A percentile compares a stretch with the other conserved stretches of the same genome.
phyloP scores from a whole-genome alignment of 2,888 invertebrate species.

The Allygus modestus region DNA sequence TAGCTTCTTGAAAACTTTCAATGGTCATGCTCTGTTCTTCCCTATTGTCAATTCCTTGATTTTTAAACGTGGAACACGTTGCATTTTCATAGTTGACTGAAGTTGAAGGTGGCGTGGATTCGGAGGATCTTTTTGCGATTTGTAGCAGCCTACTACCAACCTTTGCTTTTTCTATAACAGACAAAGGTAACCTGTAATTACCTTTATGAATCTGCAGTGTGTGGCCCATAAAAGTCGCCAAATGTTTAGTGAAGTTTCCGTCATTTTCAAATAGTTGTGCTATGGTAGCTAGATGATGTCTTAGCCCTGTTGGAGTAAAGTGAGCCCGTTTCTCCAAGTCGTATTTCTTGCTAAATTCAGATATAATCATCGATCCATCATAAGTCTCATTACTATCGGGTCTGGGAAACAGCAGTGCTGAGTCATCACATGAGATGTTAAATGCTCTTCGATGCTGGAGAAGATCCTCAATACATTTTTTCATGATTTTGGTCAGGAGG shows the following conservation, averaged over 20 bases:
- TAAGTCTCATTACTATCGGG: not conserved
- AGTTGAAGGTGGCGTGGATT: not conserved
- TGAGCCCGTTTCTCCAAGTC: slow-evolving; percentile 5
- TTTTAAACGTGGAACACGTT: no score
- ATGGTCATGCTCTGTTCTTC: not conserved
- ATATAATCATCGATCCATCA: slow-evolving; percentile 11
- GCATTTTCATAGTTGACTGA: not conserved
- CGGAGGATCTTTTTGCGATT: not conserved
- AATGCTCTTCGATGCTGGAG: not conserved
- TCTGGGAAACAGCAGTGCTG: slow-evolving; percentile 4
- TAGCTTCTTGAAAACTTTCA: not conserved
- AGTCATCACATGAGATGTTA: not conserved
- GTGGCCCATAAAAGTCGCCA: slow-evolving; percentile 26
- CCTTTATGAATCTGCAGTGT: slow-evolving; percentile 9
- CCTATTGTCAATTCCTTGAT: no score
- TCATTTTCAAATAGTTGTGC: not conserved
- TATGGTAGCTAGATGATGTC: slow-evolving; percentile 12
- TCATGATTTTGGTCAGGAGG: slow-evolving; percentile 1
- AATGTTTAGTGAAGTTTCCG: slow-evolving; percentile 20
- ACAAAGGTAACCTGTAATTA: slow-evolving; percentile 24
- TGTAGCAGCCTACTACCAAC: slow-evolving; percentile 25
- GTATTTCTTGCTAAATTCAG: slow-evolving; percentile 5
- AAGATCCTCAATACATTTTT: not conserved
- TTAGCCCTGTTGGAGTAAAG: slow-evolving; percentile 28
- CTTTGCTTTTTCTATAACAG: slow-evolving; percentile 13